These are phyloP conservation scores for Vollenhovia emeryi DNA, from an alignment of 1,140 invertebrate species.

Conservation along the genomic window DNA sequence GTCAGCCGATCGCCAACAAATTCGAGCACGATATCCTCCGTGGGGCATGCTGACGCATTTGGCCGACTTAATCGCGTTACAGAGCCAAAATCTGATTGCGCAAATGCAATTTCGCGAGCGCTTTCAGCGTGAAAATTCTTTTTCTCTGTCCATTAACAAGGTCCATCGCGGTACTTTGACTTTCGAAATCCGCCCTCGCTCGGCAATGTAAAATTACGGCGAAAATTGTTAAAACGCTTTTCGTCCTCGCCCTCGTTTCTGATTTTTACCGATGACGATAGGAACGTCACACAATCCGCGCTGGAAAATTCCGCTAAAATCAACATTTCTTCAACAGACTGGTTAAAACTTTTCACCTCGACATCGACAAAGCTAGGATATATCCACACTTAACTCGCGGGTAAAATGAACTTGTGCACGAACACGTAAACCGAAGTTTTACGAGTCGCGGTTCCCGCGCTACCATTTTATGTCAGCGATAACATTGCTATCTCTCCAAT, in stretches of 20 bases:
- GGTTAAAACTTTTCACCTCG: constrained; percentile 50
- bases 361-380: constrained; percentile 1
- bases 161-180: constrained; percentile 15
- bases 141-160: constrained; percentile 45
- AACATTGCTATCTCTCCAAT: constrained; percentile 52
- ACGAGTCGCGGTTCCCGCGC: constrained; percentile 35
- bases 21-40: constrained; percentile 59
- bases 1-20: constrained; percentile 41
- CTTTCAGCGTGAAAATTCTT: constrained; percentile 63
- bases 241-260: background rate
- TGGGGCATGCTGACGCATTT: constrained; percentile 32
- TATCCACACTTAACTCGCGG: constrained; percentile 39
- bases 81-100: constrained; percentile 63
- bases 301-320: constrained; percentile 57
- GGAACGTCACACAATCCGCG: constrained; percentile 36
- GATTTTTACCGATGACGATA: constrained; percentile 41
- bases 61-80: constrained; percentile 64
- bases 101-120: constrained; percentile 66
- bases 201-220: constrained; percentile 38
- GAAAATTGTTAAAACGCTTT: constrained; percentile 36
- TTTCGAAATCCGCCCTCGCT: constrained; percentile 25
- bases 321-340: constrained; percentile 52
- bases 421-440: constrained; percentile 58
- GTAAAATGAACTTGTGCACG: constrained; percentile 57
- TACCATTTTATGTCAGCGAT: constrained; percentile 64